These are phyloP conservation scores for Pseudochaenichthys georgianus DNA, from an alignment of 2,797 vertebrate species.

Conservation along the genomic window DNA sequence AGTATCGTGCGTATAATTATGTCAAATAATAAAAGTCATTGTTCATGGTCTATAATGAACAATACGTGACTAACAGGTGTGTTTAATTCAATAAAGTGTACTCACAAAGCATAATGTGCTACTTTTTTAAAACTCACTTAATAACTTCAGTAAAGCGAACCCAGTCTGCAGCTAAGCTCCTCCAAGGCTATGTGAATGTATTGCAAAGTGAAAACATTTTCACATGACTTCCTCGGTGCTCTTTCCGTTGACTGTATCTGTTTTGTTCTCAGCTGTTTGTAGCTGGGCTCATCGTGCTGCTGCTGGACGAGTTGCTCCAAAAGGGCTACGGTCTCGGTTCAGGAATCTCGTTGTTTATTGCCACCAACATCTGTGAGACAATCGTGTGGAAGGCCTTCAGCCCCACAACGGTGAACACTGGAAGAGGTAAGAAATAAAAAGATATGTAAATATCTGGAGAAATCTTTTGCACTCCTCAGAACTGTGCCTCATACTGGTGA, in stretches of 20 bases:
- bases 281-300: slow-evolving; percentile 95
- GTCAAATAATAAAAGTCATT: background rate
- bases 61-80: background rate
- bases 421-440: slow-evolving; percentile 88
- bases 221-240: background rate
- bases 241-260: slow-evolving; percentile 16
- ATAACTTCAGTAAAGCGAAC: background rate
- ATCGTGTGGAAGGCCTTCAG: slow-evolving; percentile 99
- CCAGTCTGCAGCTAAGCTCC: background rate
- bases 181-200: background rate
- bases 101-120: background rate
- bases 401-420: slow-evolving; percentile 98
- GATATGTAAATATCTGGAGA: background rate
- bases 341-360: slow-evolving; percentile 99
- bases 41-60: background rate
- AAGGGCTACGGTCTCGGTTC: slow-evolving; percentile 98
- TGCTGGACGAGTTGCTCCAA: slow-evolving; percentile 96
- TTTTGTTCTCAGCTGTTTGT: slow-evolving; percentile 91
- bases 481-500: slow-evolving; percentile 4
- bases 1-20: background rate
- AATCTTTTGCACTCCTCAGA: background rate
- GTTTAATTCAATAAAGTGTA: background rate
- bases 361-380: slow-evolving; percentile 99
- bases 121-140: background rate
- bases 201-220: background rate